phyloP scores from a whole-genome alignment of 2,888 invertebrate genomes.

The Melinaea menophilus region DNA sequence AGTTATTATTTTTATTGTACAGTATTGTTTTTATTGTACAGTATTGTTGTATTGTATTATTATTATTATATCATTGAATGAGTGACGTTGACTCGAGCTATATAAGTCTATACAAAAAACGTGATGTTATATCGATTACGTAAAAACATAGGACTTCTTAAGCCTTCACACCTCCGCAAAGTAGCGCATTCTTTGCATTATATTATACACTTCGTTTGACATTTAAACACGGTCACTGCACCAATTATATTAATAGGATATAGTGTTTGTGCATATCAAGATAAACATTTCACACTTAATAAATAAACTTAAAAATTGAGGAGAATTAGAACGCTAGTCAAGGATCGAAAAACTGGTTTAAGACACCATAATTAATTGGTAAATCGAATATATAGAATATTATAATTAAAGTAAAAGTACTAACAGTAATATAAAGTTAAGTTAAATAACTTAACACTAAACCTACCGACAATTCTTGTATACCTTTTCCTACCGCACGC shows the following conservation, averaged over 20 bases:
- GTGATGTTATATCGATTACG: constrained; percentile 11
- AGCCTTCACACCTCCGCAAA: constrained; percentile 20
- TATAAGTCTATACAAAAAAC: background rate
- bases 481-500: too few relatives aligned
- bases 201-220: constrained; percentile 8
- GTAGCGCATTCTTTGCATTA: constrained; percentile 14
- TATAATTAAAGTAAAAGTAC: too few relatives aligned
- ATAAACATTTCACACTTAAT: constrained; percentile 1
- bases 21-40: too few relatives aligned
- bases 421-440: too few relatives aligned
- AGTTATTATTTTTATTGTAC: too few relatives aligned
- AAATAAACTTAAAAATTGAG: background rate
- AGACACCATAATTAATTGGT: background rate
- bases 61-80: too few relatives aligned
- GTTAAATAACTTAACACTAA: too few relatives aligned
- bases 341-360: background rate
- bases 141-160: constrained; percentile 12
- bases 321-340: background rate
- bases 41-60: too few relatives aligned
- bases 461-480: too few relatives aligned
- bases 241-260: constrained; percentile 7
- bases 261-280: background rate
- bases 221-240: constrained; percentile 6
- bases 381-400: too few relatives aligned
- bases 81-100: background rate